phyloP scores from a whole-genome alignment of 2,113 vertebrate species.

The Rhinogobius similis region DNA sequence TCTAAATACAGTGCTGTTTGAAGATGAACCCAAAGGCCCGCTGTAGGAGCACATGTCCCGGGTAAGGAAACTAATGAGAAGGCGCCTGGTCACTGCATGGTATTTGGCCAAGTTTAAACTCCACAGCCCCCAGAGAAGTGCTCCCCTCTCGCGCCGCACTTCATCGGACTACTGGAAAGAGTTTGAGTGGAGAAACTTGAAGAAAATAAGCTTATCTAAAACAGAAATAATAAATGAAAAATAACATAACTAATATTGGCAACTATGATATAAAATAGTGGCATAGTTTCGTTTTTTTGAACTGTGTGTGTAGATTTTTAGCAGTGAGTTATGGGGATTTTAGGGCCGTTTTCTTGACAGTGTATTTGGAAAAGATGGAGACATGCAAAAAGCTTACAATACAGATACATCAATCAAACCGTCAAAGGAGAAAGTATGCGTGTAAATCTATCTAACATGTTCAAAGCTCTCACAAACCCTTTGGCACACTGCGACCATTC shows the following conservation, averaged over 20 bases:
- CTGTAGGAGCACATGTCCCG: slow-evolving; percentile 67
- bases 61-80: slow-evolving; percentile 80
- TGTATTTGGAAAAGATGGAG: too few species aligned
- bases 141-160: slow-evolving; percentile 57
- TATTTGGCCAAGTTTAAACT: slow-evolving; percentile 76
- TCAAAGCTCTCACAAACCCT: too few species aligned
- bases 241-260: not conserved
- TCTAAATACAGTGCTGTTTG: slow-evolving; percentile 80
- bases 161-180: slow-evolving; percentile 71
- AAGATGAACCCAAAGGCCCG: slow-evolving; percentile 79
- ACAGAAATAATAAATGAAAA: not conserved
- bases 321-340: too few species aligned
- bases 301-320: too few species aligned
- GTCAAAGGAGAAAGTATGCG: too few species aligned
- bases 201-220: not conserved
- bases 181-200: slow-evolving; percentile 60
- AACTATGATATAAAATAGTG: not conserved
- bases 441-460: too few species aligned
- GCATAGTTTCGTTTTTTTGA: not conserved
- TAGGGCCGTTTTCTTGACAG: too few species aligned
- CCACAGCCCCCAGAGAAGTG: slow-evolving; percentile 69
- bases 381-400: too few species aligned
- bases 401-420: too few species aligned
- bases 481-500: too few species aligned
- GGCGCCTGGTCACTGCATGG: slow-evolving; percentile 77